Evolutionary conservation across 2,113 vertebrate genomes (phyloP).

Genomic region (Suricata suricatta): DNA sequence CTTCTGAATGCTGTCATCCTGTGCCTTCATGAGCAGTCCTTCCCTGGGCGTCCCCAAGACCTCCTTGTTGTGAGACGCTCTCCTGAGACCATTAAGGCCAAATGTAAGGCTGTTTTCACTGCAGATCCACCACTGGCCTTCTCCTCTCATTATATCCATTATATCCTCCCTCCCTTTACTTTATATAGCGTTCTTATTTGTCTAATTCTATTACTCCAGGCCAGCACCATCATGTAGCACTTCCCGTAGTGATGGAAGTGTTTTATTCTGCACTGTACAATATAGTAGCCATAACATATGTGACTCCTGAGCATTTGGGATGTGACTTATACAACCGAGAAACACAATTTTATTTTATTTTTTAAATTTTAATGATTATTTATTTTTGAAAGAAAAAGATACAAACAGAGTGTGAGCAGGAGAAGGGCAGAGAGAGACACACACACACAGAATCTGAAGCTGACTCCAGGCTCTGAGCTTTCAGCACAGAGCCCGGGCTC

Average conservation of each 20-base stretch:
- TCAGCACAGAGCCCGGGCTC: too few relatives aligned
- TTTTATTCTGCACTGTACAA: neutral
- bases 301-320: neutral
- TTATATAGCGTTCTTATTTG: neutral
- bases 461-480: too few relatives aligned
- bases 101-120: neutral
- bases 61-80: too few relatives aligned
- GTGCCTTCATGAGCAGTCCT: too few relatives aligned
- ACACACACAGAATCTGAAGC: too few relatives aligned
- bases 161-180: neutral
- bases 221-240: neutral
- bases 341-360: neutral
- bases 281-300: neutral
- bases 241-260: neutral
- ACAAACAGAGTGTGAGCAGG: too few relatives aligned
- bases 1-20: neutral
- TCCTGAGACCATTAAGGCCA: neutral
- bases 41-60: neutral
- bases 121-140: neutral
- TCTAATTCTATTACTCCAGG: neutral
- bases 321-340: neutral
- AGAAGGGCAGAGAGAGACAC: too few relatives aligned
- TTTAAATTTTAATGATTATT: too few relatives aligned
- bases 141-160: neutral
- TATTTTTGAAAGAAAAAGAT: too few relatives aligned